Base-by-base conservation (phyloP, 2,113 vertebrate genomes). In the Rhinichthys klamathensis region DNA sequence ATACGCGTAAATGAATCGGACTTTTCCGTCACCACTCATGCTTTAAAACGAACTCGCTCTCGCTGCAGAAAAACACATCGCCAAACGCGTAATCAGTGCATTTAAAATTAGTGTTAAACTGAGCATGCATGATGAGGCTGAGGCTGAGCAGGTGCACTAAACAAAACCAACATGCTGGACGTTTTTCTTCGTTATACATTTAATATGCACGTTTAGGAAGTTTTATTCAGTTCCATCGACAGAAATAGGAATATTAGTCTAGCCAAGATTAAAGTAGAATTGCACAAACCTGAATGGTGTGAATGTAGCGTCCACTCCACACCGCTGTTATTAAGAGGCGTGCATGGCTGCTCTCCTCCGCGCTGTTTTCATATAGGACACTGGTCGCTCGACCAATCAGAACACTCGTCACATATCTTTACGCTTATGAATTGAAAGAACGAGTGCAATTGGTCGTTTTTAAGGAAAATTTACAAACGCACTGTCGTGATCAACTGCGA, bases 241-340 rank as follows among this genome's bases (percentile, higher is more conserved):
- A 32, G 16, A 2, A 44, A 65, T 6, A 25, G 1, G 4, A 30
- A 30, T 65, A 65, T 21, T 0, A 32, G 5, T 46, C 10, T 1
- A 32, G 60, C 2, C 15, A 49, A 81, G 9, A 32, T 32, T n/a
- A 32, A 51, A 67, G 10, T 2, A 61, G 56, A 73, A 85, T 65
- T 51, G 30, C 46, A 95, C 92, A 80, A 76, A 95, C 93, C 94
- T 91, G 91, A 83, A 61, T 23, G 81, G 7, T 72, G 46, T n/a
- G 23, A 75, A 85, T 41, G 88, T 85, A 44, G 87, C 74, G 85
- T 84, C 86, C 70, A 75, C 83, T 84, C 86, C 70, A 77, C 83
- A 86, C 82, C 41, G 81, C 63, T 85, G 72, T 54, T 51, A 38
- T 89, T 84, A 89, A 21, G 2, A 84, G 78, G 60, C 65, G 30